Conservation (phyloP, 1,140 invertebrate genomes). For the Heliconius congener region DNA sequence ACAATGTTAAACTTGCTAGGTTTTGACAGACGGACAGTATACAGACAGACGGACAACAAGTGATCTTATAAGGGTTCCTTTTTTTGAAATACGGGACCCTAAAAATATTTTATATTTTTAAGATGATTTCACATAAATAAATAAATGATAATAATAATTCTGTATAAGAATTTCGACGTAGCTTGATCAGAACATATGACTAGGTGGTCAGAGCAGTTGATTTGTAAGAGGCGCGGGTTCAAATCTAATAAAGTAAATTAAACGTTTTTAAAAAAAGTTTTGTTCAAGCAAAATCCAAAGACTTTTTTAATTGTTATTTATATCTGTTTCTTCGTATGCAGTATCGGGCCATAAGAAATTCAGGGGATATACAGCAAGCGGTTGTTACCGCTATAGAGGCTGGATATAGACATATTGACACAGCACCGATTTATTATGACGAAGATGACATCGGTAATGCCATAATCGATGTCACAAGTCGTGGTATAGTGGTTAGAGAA, state of each 20-base stretch:
- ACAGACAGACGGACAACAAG: too few species aligned
- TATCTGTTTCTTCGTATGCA: neutral
- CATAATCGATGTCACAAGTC: constrained; percentile 86
- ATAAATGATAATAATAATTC: too few species aligned
- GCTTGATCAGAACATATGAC: too few species aligned
- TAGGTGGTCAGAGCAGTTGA: too few species aligned
- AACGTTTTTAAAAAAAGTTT: neutral
- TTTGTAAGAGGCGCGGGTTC: too few species aligned
- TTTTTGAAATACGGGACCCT: too few species aligned
- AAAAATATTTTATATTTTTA: too few species aligned
- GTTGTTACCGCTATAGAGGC: constrained; percentile 85
- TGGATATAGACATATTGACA: constrained; percentile 95
- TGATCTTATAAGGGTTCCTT: too few species aligned
- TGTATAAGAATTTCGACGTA: too few species aligned
- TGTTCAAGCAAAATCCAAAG: neutral
- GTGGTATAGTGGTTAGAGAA: constrained; percentile 89
- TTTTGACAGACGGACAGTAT: too few species aligned
- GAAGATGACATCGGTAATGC: constrained; percentile 91
- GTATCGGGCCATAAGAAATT: constrained; percentile 10
- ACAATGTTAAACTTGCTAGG: too few species aligned
- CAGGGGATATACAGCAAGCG: constrained; percentile 42
- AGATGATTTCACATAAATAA: too few species aligned
- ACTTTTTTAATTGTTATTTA: neutral
- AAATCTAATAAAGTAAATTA: neutral
- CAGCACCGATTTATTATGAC: constrained; percentile 87